Evolutionary conservation across 2,888 invertebrate genomes (phyloP), one percentile per base, ranked within the genome.

Genomic region (Melanotus villosus): DNA sequence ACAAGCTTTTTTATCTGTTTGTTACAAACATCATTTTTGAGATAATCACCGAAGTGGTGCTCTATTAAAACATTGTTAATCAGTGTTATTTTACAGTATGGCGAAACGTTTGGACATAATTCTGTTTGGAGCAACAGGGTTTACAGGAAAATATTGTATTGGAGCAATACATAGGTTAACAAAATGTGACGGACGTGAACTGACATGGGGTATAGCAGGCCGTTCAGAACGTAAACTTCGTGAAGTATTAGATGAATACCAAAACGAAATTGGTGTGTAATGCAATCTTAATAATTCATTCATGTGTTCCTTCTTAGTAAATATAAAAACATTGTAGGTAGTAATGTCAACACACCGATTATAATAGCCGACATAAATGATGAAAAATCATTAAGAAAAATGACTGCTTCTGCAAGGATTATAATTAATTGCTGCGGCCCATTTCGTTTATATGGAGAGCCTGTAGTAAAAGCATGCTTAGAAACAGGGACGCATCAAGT

Each of bases 361-460:
- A 89, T 97, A 47, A 84, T 93, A 59, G 97, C 96, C 0, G 95
- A 98, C 80, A 87, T 95, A 0, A 86, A 86, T 1, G 90, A 95
- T 82, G 89, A 90, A 66, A 87, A 89, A 36, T 94, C 95, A 0
- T 82, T 99, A 14, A 83, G 87, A 41, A 88, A 88, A 62, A 98
- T 99, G 98, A 93, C 96, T 43, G 85, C 87, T 52, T 89, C 90
- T 75, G 89, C 95, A 5, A 91, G 89, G 78, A 89, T 98, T 1
- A 79, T 99, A 21, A 89, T 97, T 0, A 99, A 98, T 85, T 96
- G 96, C 84, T 95, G 96, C 75, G 99, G 99, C 0, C 99, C 98
- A 0, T 95, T 92, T 82, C 86, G 91, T 12, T 91, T 96, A 80
- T 94, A 90, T 84, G 99, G 99, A 0, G 97, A 97, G 82, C 89